These are phyloP conservation scores for Plecotus auritus DNA, from an alignment of 2,113 vertebrate genomes.

Conservation along the genomic window DNA sequence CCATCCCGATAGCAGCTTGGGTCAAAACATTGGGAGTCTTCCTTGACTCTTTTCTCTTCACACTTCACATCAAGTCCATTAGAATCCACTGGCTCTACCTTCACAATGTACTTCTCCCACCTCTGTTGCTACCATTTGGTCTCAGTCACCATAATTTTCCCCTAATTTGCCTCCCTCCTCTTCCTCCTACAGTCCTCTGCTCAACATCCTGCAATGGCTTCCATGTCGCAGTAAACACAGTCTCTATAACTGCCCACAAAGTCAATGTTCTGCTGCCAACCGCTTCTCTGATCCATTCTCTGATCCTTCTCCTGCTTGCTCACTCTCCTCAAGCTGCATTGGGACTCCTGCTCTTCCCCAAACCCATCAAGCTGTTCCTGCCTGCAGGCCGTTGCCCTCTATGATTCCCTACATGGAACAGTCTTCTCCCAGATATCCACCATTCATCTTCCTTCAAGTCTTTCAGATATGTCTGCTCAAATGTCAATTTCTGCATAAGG, in stretches of 20 bases:
- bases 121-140: neutral
- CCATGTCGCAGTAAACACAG: neutral
- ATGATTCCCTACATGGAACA: neutral
- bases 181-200: neutral
- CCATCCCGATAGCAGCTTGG: neutral
- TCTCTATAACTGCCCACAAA: neutral
- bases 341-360: neutral
- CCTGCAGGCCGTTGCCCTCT: neutral
- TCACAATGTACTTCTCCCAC: neutral
- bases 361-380: neutral
- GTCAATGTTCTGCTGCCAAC: neutral
- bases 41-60: neutral
- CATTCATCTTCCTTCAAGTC: neutral
- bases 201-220: neutral
- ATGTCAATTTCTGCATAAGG: neutral
- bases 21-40: neutral
- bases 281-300: neutral
- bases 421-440: neutral
- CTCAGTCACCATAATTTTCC: neutral
- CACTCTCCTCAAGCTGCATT: neutral
- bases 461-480: neutral
- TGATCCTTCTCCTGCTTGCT: neutral
- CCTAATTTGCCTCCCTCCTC: neutral
- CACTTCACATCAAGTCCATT: neutral
- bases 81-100: neutral